Conservation (phyloP, 1,140 invertebrate species). For the Leptinotarsa defecta region DNA sequence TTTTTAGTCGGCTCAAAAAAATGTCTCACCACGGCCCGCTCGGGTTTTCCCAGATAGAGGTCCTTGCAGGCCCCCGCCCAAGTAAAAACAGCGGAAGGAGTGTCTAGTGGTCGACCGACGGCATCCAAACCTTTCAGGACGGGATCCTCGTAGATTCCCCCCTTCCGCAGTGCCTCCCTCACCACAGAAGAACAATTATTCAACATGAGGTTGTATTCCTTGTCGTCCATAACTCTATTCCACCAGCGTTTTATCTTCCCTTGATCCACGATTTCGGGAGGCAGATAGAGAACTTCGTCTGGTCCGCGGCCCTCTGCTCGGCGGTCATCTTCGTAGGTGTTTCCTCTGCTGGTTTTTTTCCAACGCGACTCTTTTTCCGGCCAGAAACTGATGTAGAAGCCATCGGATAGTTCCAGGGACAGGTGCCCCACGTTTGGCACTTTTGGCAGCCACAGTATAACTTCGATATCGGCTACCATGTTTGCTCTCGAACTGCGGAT, state of each 20-base stretch:
- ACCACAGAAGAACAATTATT: not conserved
- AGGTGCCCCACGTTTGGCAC: conserved; percentile 9
- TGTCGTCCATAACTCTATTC: not conserved
- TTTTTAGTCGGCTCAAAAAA: not conserved
- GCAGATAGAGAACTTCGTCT: not conserved
- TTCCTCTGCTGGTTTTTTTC: not conserved
- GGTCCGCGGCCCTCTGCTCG: not conserved
- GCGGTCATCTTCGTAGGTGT: conserved; percentile 1
- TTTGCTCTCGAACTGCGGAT: not conserved
- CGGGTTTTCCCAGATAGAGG: not conserved
- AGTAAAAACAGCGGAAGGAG: not conserved
- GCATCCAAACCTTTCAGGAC: not conserved
- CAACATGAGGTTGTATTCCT: not conserved
- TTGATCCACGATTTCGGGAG: not conserved
- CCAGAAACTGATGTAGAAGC: conserved; percentile 13
- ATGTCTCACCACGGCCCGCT: not conserved
- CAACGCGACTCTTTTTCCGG: not conserved
- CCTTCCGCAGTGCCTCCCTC: not conserved
- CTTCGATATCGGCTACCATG: conserved; percentile 1
- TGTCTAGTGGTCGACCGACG: not conserved
- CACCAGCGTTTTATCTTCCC: conserved; percentile 2
- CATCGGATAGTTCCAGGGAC: conserved; percentile 14
- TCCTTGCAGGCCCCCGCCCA: not conserved
- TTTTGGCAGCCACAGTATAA: conserved; percentile 3
- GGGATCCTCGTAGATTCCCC: conserved; percentile 1